Evolutionary conservation across 2,113 vertebrate genomes (phyloP).

Genomic region (Saimiri boliviensis): DNA sequence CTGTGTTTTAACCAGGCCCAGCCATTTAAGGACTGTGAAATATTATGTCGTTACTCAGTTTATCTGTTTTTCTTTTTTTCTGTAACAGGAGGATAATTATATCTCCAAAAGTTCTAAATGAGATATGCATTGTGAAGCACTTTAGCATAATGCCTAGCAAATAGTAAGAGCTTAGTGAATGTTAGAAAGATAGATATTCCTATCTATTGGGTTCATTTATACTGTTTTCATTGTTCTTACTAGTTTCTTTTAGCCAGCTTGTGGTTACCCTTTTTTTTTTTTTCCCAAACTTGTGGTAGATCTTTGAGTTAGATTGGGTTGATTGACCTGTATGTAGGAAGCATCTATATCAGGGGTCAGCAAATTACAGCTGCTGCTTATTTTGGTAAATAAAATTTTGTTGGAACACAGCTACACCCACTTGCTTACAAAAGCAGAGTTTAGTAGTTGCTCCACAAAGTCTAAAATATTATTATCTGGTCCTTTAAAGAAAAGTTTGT

Average conservation of each 20-base stretch:
- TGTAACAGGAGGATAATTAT: slow-evolving; percentile 15
- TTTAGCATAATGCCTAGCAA: neutral
- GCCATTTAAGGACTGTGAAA: neutral
- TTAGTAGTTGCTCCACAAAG: neutral
- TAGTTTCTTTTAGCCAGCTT: neutral
- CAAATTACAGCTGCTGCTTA: neutral
- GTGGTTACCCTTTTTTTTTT: neutral
- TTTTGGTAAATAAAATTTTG: slow-evolving; percentile 24
- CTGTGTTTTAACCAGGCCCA: neutral
- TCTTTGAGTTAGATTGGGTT: slow-evolving; percentile 1
- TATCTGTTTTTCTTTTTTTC: neutral
- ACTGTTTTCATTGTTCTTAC: neutral
- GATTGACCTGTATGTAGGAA: neutral
- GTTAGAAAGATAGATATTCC: neutral
- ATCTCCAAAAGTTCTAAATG: neutral
- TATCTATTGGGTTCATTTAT: neutral
- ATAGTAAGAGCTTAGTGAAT: slow-evolving; percentile 12
- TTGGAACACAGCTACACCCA: slow-evolving; percentile 17
- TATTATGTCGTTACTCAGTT: neutral
- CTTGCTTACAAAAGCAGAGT: neutral
- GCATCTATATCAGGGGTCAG: neutral
- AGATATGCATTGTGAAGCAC: neutral
- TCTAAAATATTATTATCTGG: slow-evolving; percentile 7
- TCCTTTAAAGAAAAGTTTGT: slow-evolving; percentile 11
- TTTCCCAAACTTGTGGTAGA: neutral